phyloP scores from a whole-genome alignment of 2,888 invertebrate genomes.

The Dicyrtomina minuta region DNA sequence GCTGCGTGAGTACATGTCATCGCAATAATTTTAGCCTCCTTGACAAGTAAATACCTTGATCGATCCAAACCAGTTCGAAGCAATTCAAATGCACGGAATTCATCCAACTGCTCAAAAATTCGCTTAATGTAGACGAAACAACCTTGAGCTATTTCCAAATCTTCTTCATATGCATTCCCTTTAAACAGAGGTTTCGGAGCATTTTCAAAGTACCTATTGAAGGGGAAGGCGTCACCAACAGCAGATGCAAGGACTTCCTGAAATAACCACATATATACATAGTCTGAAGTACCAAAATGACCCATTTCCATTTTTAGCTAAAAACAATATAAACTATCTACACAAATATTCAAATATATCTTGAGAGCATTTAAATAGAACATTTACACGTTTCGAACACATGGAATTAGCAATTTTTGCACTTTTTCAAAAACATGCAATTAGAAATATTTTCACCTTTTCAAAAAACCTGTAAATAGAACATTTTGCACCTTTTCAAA shows the following conservation, averaged over 20 bases:
- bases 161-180: constrained; percentile 72
- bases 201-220: constrained; percentile 87
- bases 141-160: constrained; percentile 84
- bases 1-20: constrained; percentile 99
- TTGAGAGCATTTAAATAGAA: no score
- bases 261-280: constrained; percentile 22
- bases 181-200: constrained; percentile 92
- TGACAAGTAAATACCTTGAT: constrained; percentile 92
- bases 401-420: no score
- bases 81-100: constrained; percentile 93
- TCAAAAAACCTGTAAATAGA: no score
- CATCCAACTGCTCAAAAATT: constrained; percentile 95
- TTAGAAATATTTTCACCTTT: no score
- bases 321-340: no score
- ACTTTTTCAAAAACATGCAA: no score
- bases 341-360: no score
- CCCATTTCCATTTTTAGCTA: no score
- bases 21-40: constrained; percentile 98
- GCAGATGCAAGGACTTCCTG: constrained; percentile 59
- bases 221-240: constrained; percentile 84
- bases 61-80: constrained; percentile 88
- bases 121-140: constrained; percentile 93
- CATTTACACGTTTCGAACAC: no score
- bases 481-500: no score
- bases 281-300: background rate